Evolutionary conservation across 2,113 vertebrate species (phyloP).

Genomic region (Epinephelus fuscoguttatus): DNA sequence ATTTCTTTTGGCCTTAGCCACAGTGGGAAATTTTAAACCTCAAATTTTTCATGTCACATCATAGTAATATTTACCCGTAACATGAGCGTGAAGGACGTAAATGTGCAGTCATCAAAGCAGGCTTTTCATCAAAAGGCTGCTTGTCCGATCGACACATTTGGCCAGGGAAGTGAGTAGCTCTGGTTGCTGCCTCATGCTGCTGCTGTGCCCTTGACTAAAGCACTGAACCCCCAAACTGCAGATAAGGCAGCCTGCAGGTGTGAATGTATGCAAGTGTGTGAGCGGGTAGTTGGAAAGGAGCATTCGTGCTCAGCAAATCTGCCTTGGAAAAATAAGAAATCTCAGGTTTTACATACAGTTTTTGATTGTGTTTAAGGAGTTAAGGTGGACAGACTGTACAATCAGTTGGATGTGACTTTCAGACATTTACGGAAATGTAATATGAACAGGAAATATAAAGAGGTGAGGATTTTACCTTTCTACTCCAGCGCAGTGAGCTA

Average conservation of each 20-base stretch:
- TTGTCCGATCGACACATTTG: neutral
- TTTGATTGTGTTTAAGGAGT: neutral
- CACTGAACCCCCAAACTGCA: neutral
- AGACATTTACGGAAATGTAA: too few species aligned
- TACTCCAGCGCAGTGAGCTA: neutral
- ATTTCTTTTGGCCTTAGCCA: too few species aligned
- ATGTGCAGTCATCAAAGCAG: neutral
- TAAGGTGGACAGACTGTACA: too few species aligned
- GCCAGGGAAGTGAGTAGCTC: neutral
- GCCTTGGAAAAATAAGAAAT: neutral
- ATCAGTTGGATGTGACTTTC: too few species aligned
- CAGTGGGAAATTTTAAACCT: too few species aligned
- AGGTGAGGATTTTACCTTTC: neutral
- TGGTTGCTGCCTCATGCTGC: neutral
- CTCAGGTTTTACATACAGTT: neutral
- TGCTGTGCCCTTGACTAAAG: constrained; percentile 1
- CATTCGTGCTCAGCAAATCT: neutral
- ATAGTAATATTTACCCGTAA: neutral
- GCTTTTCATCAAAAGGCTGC: neutral
- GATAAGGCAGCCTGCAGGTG: constrained; percentile 1
- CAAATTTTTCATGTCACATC: neutral
- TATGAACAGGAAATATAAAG: neutral
- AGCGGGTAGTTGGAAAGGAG: neutral
- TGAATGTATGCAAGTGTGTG: neutral
- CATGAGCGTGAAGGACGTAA: neutral